phyloP scores from a whole-genome alignment of 2,113 vertebrate genomes.

The Butastur rufipennis region DNA sequence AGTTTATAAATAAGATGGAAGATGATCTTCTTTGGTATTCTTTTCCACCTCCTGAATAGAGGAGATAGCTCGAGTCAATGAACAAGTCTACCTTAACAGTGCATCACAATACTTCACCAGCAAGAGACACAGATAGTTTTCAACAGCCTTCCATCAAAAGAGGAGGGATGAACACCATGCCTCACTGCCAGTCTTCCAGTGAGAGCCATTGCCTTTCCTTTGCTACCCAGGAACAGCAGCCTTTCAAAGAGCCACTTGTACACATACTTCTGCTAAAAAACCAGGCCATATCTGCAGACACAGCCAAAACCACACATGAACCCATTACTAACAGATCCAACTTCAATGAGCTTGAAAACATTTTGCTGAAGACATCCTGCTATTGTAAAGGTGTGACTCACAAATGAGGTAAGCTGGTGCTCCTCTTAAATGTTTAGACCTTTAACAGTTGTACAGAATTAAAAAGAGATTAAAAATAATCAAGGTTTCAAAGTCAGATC shows the following conservation, averaged over 20 bases:
- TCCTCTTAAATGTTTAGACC: neutral
- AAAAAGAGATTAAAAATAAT: neutral
- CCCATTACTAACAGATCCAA: neutral
- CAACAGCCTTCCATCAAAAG: neutral
- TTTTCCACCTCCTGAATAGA: neutral
- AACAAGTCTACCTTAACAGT: neutral
- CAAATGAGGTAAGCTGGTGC: neutral
- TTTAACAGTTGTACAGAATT: neutral
- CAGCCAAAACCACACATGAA: neutral
- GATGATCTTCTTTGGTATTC: neutral
- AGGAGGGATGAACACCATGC: neutral
- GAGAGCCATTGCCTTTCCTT: neutral
- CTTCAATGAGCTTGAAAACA: neutral
- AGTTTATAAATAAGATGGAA: neutral
- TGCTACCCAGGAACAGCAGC: neutral
- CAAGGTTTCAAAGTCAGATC: neutral
- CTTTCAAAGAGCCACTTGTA: neutral
- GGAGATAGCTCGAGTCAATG: neutral
- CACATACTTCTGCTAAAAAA: neutral
- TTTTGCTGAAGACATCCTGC: neutral
- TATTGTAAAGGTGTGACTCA: neutral
- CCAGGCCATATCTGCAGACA: neutral
- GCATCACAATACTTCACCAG: neutral
- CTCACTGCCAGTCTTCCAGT: neutral
- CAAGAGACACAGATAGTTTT: neutral